Base-by-base conservation (phyloP, 2,888 invertebrate species). In the Dicyrtomina minuta region DNA sequence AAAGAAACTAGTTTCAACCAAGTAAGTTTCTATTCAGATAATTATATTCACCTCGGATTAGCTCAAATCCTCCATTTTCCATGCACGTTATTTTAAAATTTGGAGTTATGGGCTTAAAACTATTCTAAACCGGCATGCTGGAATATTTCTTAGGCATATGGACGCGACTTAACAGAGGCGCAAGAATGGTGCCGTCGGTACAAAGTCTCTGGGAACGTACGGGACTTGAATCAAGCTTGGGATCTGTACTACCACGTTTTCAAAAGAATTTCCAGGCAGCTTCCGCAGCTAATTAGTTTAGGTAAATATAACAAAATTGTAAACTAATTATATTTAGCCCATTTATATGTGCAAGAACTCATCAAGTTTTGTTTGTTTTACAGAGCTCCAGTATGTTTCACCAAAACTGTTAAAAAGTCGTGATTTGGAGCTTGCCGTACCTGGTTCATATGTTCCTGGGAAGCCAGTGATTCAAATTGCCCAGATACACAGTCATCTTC, bases 231-330 rank as follows among this genome's bases (percentile, higher is more conserved):
- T 81, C 96, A 96, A 81, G 99, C 99, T 2, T 99, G 99, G 99
- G 98, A 99, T 81, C 86, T 97, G 44, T 99, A 99, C 84, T 99
- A 99, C 84, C 94, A 96, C 81, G 97, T 99, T 65, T 99, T 99
- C 84, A 88, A 97, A 33, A 88, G 96, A 78, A 98, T 99, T 81
- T 93, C 96, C 22, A 88, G 95, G 22, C 99, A 99, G 82, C 84
- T 99, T 76, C 94, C 96, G 2, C 92, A 93, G 81, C 83, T 95
- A 49, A 94, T 94, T 5, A 92, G 92, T 1, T 84, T 96, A 33
- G 64, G 64, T 64, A 49, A 12, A 27, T n/a, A n/a, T 53, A 72
- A 33, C 74, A 66, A 27, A 56, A 27, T 24, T 56, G 13, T 24
- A 17, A 56, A 13, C 15, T 26, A 12, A 26, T 55, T 13, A 51